Conservation (phyloP, 2,888 invertebrate species). For the Lysandra coridon region DNA sequence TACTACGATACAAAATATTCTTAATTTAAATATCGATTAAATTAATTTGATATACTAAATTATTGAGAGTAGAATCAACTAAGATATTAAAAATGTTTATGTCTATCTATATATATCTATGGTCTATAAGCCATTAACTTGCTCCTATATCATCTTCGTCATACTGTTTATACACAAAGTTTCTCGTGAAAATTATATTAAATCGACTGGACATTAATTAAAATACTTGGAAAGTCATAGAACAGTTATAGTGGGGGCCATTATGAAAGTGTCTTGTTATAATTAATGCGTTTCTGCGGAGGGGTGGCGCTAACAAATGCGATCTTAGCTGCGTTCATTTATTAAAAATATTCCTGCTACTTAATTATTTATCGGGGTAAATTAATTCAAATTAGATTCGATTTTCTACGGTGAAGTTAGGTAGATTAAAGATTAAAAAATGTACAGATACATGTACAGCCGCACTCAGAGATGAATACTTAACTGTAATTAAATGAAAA, state of each 20-base stretch:
- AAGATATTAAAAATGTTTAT: no score
- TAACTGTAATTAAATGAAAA: no score
- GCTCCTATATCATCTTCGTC: background rate
- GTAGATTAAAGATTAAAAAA: no score
- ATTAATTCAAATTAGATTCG: no score
- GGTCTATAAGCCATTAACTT: background rate
- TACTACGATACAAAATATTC: no score
- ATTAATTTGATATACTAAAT: no score
- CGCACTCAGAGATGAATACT: no score
- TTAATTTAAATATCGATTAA: no score
- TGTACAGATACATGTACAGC: no score
- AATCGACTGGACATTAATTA: background rate
- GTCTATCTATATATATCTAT: no score
- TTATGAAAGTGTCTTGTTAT: slow-evolving; percentile 23
- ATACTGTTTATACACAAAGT: background rate
- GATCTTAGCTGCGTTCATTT: slow-evolving; percentile 9
- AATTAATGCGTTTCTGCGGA: slow-evolving; percentile 23
- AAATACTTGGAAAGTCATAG: slow-evolving; percentile 8
- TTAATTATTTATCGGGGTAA: background rate
- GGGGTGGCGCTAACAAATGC: slow-evolving; percentile 9
- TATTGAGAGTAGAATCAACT: no score
- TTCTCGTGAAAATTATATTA: background rate
- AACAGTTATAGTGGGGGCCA: background rate
- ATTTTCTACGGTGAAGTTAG: no score
- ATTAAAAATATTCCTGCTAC: background rate